Conservation (phyloP, 2,113 vertebrate species). For the Zapornia atra region DNA sequence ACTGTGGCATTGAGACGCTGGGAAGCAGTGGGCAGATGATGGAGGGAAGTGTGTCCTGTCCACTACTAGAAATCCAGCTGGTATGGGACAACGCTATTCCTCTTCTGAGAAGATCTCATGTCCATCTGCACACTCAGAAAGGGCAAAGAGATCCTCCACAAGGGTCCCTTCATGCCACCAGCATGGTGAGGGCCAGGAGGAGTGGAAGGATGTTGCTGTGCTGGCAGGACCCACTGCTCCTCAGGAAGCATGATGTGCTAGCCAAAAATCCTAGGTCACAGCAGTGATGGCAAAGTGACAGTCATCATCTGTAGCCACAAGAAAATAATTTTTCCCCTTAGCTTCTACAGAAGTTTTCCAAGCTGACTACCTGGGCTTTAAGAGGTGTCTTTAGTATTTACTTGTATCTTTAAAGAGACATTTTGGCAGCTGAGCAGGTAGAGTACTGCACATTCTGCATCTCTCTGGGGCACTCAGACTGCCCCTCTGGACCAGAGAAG, state of each 20-base stretch:
- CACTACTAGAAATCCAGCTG: not conserved
- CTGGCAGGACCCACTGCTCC: not conserved
- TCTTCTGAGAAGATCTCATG: not conserved
- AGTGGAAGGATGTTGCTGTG: not conserved
- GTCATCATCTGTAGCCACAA: not conserved
- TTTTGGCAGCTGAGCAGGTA: not conserved
- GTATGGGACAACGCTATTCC: not conserved
- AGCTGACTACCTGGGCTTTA: not conserved
- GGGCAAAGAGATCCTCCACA: not conserved
- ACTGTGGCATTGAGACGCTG: not conserved
- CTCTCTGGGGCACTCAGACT: not conserved
- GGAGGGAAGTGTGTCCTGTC: fast-evolving
- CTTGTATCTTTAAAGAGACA: not conserved
- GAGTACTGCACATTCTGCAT: not conserved
- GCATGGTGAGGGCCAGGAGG: not conserved
- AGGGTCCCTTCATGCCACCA: not conserved
- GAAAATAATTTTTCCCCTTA: not conserved
- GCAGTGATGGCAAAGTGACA: not conserved
- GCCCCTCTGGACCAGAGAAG: not conserved
- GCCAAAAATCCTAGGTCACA: not conserved
- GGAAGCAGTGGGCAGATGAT: fast-evolving
- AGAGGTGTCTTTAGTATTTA: not conserved
- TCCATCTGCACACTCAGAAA: not conserved
- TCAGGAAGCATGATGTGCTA: not conserved
- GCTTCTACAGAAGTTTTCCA: not conserved